Base-by-base conservation (phyloP, 2,797 vertebrate species). In the Poecilia wingei region DNA sequence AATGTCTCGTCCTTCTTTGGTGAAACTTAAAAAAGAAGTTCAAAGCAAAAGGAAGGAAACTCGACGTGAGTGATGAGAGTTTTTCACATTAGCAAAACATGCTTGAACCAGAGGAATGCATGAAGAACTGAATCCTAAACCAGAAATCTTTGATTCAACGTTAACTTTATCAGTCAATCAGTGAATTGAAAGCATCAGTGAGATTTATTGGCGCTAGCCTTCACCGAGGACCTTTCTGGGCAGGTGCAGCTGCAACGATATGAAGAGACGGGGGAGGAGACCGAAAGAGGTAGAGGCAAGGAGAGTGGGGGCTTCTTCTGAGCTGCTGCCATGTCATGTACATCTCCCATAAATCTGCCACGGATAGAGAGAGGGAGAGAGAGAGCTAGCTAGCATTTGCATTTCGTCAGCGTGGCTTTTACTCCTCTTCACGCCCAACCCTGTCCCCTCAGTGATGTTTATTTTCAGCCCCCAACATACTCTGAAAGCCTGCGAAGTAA, bases 271-370 rank as follows among this genome's bases (percentile, higher is more conserved):
- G 53, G 64, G 57, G 31, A 80, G 39, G 74, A 71, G 84, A 77
- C 1, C 4, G 82, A 72, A 73, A 77, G 84, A 80, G 20, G 82
- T 4, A 22, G 43, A 55, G 82, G 75, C 39, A 73, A 75, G n/a
- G 53, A 82, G 77, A n/a, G 76, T 72, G 68, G 81, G 78, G 92
- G 91, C 91, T 93, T 82, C 91, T 91, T 89, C 84, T 96, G 95
- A 96, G 94, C 91, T 87, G 85, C 75, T 95, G 93, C 95, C 95
- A 94, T 92, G 92, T 93, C 96, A 95, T 75, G 89, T 90, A 94
- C 94, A 96, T 96, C 94, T 93, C 95, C 94, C 94, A 96, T 96
- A 95, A 94, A 96, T 96, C 86, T 79, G 91, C 89, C 92, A 79
- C 39, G 3, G 72, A 79, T 77, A 82, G 84, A 87, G 75, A 72